These are phyloP conservation scores for Seira musarum DNA, from an alignment of 2,888 invertebrate species.

Conservation along the genomic window DNA sequence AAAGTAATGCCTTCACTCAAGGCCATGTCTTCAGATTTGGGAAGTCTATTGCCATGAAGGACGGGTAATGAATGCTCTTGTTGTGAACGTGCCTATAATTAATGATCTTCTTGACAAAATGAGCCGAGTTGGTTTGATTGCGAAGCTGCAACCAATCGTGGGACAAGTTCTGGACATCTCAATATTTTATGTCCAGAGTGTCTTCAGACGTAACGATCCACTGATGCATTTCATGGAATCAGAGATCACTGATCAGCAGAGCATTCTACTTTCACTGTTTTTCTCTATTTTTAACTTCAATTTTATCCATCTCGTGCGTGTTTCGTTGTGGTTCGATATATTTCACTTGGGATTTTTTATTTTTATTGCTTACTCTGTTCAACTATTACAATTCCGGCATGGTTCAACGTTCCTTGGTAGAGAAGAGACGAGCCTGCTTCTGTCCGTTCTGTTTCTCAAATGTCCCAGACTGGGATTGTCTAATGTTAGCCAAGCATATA, in stretches of 20 bases:
- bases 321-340: conserved; percentile 26
- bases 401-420: conserved; percentile 13
- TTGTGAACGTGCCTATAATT: conserved; percentile 41
- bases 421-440: neutral
- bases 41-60: neutral
- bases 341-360: too few species aligned
- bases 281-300: neutral
- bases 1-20: neutral
- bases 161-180: conserved; percentile 22
- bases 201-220: neutral
- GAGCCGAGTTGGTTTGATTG: conserved; percentile 38
- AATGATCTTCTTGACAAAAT: conserved; percentile 57
- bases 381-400: conserved; percentile 37
- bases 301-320: neutral
- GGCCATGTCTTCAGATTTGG: neutral
- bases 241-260: neutral
- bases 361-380: conserved; percentile 38
- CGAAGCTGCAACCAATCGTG: conserved; percentile 38
- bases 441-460: neutral
- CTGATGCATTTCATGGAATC: neutral
- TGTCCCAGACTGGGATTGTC: too few species aligned
- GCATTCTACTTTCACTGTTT: neutral
- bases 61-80: neutral
- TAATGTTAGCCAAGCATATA: too few species aligned
- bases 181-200: conserved; percentile 22